Conservation (phyloP, 2,797 vertebrate genomes). For the Pampus argenteus region DNA sequence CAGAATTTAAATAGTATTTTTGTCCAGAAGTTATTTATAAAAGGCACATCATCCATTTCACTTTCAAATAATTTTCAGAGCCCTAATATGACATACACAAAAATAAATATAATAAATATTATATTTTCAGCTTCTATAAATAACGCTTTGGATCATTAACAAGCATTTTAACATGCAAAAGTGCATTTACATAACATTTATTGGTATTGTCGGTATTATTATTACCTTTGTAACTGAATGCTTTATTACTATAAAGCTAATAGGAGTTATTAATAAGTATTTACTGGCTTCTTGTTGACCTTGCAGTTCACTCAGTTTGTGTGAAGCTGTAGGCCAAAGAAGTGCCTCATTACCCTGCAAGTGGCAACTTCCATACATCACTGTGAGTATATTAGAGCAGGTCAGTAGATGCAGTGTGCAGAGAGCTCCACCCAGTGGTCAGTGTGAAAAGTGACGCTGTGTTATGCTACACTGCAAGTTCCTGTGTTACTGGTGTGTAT, state of each 20-base stretch:
- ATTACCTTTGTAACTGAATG: background rate
- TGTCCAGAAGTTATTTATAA: background rate
- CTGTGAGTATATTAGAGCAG: background rate
- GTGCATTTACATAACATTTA: background rate
- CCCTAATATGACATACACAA: background rate
- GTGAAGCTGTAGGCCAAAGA: background rate
- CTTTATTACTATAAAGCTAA: background rate
- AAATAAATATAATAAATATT: too few relatives aligned
- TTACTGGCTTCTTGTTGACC: conserved; percentile 1
- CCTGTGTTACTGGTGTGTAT: background rate
- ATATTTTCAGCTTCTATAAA: background rate
- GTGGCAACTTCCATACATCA: background rate
- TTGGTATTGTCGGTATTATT: background rate
- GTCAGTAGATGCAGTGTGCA: conserved; percentile 12
- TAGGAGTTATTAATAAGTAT: background rate
- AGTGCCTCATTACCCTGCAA: background rate
- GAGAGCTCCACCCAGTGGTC: conserved; percentile 62
- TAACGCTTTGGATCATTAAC: background rate
- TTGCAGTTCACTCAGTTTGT: background rate
- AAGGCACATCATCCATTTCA: background rate
- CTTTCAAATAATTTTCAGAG: background rate
- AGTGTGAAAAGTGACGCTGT: conserved; percentile 13
- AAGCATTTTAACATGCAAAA: background rate
- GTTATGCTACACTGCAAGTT: background rate
- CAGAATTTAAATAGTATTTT: background rate